These are phyloP conservation scores for Triops cancriformis DNA, from an alignment of 1,140 invertebrate species.

Conservation along the genomic window DNA sequence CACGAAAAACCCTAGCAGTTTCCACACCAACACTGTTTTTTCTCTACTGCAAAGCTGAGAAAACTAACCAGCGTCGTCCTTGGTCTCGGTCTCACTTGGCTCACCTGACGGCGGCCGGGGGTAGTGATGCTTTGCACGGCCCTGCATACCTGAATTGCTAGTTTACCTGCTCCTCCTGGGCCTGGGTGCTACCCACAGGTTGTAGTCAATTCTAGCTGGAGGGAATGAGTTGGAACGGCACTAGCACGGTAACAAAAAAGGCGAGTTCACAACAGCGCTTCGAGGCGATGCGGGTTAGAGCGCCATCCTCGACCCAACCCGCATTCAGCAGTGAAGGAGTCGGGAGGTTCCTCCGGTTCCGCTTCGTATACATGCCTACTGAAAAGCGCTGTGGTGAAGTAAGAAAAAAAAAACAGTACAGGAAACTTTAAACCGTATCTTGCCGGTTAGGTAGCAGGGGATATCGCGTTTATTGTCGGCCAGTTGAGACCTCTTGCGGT, in stretches of 20 bases:
- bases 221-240: neutral
- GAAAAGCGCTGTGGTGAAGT: too few relatives aligned
- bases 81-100: slow-evolving; percentile 12
- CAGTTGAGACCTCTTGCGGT: too few relatives aligned
- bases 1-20: too few relatives aligned
- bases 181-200: neutral
- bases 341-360: too few relatives aligned
- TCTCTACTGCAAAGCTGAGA: neutral
- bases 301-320: neutral
- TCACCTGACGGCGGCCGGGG: slow-evolving; percentile 7
- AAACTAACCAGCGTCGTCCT: neutral
- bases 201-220: neutral
- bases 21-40: too few relatives aligned
- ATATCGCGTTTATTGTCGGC: too few relatives aligned
- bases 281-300: slow-evolving; percentile 1
- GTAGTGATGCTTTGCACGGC: slow-evolving; percentile 8
- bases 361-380: too few relatives aligned
- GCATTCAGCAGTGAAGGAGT: neutral
- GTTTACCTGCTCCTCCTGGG: slow-evolving; percentile 9
- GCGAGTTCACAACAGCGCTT: neutral
- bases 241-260: neutral
- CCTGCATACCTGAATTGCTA: neutral
- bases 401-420: too few relatives aligned
- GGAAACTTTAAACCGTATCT: too few relatives aligned
- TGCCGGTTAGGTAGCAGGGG: too few relatives aligned